Percentiles rank a stretch among this genome's conserved stretches.
phyloP scores from a whole-genome alignment of 2,797 vertebrate genomes.

The Petrocephalus sullivani region DNA sequence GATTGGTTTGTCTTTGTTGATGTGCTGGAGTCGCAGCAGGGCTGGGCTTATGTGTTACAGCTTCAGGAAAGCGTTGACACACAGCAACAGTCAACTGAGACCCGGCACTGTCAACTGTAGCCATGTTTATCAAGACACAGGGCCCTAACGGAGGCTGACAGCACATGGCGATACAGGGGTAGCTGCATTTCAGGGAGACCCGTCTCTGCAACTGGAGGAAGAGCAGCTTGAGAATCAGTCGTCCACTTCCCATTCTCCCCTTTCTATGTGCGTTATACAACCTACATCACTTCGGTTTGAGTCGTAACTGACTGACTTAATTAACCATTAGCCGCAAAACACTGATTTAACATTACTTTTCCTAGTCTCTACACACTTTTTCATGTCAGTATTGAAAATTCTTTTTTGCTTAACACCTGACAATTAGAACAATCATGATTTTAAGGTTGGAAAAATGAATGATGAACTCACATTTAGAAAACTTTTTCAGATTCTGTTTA shows the following conservation, averaged over 20 bases:
- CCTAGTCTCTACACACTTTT: conserved; percentile 19
- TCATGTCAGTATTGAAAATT: neutral
- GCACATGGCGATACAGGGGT: neutral
- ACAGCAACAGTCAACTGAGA: neutral
- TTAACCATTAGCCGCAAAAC: conserved; percentile 48
- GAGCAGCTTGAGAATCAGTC: neutral
- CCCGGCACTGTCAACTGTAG: neutral
- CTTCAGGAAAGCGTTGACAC: conserved; percentile 1
- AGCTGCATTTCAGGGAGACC: neutral
- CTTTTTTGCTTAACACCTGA: neutral
- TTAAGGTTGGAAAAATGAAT: neutral
- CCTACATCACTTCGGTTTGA: conserved; percentile 46
- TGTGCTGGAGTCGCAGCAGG: neutral
- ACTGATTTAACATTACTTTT: conserved; percentile 46
- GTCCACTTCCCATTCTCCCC: neutral
- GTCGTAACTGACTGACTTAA: conserved; percentile 50
- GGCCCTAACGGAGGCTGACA: neutral
- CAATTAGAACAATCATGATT: neutral
- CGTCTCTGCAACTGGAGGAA: neutral
- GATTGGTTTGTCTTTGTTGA: neutral
- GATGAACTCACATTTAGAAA: neutral
- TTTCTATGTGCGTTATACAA: conserved; percentile 33
- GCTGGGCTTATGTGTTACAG: neutral
- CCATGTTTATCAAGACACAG: neutral
- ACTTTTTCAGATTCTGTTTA: neutral